These are phyloP conservation scores for Rynchops niger DNA, from an alignment of 2,113 vertebrate genomes.

Conservation along the genomic window DNA sequence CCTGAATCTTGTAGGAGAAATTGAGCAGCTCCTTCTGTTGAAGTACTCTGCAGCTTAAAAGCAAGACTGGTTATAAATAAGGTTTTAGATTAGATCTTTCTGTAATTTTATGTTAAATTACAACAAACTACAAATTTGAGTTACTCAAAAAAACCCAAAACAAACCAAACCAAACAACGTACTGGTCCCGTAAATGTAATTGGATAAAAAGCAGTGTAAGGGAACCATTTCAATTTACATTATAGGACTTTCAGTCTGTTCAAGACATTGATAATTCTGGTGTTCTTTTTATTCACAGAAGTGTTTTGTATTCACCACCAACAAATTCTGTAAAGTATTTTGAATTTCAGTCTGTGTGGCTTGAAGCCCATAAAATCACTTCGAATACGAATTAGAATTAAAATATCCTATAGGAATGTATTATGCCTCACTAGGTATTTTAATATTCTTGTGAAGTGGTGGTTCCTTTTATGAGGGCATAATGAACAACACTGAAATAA, in stretches of 20 bases:
- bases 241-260: background rate
- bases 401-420: background rate
- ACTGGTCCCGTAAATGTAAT: background rate
- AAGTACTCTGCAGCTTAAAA: background rate
- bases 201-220: background rate
- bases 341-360: background rate
- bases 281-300: conserved; percentile 74
- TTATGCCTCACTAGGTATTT: background rate
- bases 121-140: background rate
- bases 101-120: background rate
- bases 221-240: background rate
- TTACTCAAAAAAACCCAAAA: background rate
- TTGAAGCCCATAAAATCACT: background rate
- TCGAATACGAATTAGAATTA: background rate
- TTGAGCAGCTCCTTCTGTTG: background rate
- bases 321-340: background rate
- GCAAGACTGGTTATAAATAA: background rate
- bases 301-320: conserved; percentile 44
- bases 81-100: background rate
- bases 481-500: background rate
- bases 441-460: background rate
- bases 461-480: background rate
- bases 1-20: background rate
- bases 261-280: background rate
- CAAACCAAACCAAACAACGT: background rate